Evolutionary conservation across 35 echinoderm and acorn worm genomes (phyloP).

Genomic region (Apostichopus californicus): DNA sequence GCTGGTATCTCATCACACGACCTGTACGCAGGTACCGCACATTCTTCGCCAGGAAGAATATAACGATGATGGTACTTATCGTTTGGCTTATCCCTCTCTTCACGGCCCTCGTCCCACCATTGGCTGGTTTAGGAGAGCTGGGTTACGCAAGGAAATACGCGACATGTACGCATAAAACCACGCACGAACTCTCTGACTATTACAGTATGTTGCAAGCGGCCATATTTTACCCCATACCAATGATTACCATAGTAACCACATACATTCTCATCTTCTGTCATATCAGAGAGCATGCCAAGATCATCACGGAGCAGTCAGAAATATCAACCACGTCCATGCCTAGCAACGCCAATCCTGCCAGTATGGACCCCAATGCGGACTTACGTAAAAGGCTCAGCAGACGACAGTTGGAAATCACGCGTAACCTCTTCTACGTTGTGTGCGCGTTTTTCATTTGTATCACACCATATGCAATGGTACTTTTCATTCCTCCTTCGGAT

Average conservation of each 20-base stretch:
- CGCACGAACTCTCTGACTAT: slow-evolving; percentile 57
- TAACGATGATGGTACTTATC: slow-evolving; percentile 55
- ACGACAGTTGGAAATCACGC: slow-evolving; percentile 83
- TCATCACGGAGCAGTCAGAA: slow-evolving; percentile 61
- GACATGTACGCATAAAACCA: slow-evolving; percentile 73
- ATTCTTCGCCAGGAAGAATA: slow-evolving; percentile 51
- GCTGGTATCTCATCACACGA: slow-evolving; percentile 72
- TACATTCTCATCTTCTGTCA: slow-evolving; percentile 76
- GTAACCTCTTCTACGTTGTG: slow-evolving; percentile 86
- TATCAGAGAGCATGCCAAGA: slow-evolving; percentile 65
- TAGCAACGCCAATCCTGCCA: slow-evolving; percentile 6
- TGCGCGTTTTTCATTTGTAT: slow-evolving; percentile 85
- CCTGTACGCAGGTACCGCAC: slow-evolving; percentile 21
- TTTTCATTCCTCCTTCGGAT: slow-evolving; percentile 74
- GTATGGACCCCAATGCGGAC: slow-evolving; percentile 19
- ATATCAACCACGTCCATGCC: slow-evolving; percentile 55
- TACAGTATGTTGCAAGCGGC: slow-evolving; percentile 72
- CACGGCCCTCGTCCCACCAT: slow-evolving; percentile 62
- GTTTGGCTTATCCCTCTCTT: slow-evolving; percentile 78
- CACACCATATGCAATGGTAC: slow-evolving; percentile 66
- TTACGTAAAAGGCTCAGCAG: slow-evolving; percentile 50
- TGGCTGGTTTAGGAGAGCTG: slow-evolving; percentile 71
- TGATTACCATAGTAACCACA: slow-evolving; percentile 71
- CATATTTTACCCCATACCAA: slow-evolving; percentile 71
- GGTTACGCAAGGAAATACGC: slow-evolving; percentile 84